Percentiles rank a stretch among this genome's conserved stretches.
Conservation (phyloP, 2,113 vertebrate species). For the Stigmatopora nigra region DNA sequence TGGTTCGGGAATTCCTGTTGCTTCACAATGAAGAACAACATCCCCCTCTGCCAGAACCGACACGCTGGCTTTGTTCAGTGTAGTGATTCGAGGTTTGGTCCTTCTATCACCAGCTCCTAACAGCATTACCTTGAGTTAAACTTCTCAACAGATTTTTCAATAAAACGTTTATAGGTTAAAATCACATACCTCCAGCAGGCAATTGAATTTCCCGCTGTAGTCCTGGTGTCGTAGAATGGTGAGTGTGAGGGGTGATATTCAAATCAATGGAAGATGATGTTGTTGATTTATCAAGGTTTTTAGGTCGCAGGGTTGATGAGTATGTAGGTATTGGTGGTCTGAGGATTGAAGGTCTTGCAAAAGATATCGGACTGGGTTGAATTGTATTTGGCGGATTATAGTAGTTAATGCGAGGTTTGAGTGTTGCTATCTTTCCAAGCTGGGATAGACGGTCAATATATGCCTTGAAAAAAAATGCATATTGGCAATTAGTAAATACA, state of each 20-base stretch:
- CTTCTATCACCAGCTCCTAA: slow-evolving; percentile 40
- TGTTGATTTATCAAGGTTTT: slow-evolving; percentile 25
- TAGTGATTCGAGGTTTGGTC: slow-evolving; percentile 61
- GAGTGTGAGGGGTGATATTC: slow-evolving; percentile 18
- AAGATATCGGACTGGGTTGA: slow-evolving; percentile 22
- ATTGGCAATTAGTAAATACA: background rate
- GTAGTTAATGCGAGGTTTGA: slow-evolving; percentile 47
- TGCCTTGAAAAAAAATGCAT: slow-evolving; percentile 38
- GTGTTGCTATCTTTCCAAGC: slow-evolving; percentile 57
- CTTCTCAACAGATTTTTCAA: background rate
- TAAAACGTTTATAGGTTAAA: background rate
- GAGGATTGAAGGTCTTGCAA: slow-evolving; percentile 16
- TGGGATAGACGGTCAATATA: slow-evolving; percentile 64
- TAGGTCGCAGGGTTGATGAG: slow-evolving; percentile 24
- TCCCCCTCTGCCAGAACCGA: slow-evolving; percentile 68
- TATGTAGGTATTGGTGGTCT: slow-evolving; percentile 30
- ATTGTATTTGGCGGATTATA: slow-evolving; percentile 22
- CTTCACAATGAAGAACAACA: slow-evolving; percentile 63
- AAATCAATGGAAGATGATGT: slow-evolving; percentile 19
- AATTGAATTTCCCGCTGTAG: slow-evolving; percentile 38
- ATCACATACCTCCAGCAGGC: slow-evolving; percentile 45
- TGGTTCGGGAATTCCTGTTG: slow-evolving; percentile 64
- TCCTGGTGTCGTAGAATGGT: slow-evolving; percentile 38
- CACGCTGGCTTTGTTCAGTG: slow-evolving; percentile 52
- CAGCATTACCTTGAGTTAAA: slow-evolving; percentile 3